Percentiles rank a stretch among this genome's conserved stretches.
These are phyloP conservation scores for Acanthisitta chloris DNA, from an alignment of 2,113 vertebrate species.

Conservation along the genomic window DNA sequence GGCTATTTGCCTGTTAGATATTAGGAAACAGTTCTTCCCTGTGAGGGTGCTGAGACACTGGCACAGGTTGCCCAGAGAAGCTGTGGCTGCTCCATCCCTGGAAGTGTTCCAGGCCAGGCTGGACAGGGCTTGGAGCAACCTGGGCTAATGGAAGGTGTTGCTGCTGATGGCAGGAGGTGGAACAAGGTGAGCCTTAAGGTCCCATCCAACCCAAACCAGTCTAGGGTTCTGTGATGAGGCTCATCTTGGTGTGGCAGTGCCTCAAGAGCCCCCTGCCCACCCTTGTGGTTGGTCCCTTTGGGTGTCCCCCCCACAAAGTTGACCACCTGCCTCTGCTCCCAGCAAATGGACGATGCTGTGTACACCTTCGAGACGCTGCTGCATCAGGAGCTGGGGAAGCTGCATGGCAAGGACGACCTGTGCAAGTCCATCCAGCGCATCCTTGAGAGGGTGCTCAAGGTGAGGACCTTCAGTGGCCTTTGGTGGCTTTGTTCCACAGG, in stretches of 20 bases:
- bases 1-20: background rate
- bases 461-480: conserved; percentile 40
- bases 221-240: background rate
- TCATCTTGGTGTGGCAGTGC: background rate
- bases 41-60: background rate
- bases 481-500: background rate
- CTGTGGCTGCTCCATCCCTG: background rate
- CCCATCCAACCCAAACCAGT: background rate
- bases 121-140: accelerated
- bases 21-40: accelerated
- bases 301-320: background rate
- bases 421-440: conserved; percentile 91
- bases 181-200: background rate
- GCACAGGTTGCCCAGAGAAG: background rate
- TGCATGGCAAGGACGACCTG: conserved; percentile 79
- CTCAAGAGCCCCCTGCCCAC: background rate
- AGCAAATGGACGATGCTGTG: conserved; percentile 96
- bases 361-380: conserved; percentile 94
- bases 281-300: background rate
- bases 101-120: accelerated
- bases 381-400: conserved; percentile 85
- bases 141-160: background rate
- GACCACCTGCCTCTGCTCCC: background rate
- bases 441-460: conserved; percentile 95
- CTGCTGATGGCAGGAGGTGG: background rate